Conservation (phyloP, 1,140 invertebrate genomes). For the Macrocentrus cingulum region DNA sequence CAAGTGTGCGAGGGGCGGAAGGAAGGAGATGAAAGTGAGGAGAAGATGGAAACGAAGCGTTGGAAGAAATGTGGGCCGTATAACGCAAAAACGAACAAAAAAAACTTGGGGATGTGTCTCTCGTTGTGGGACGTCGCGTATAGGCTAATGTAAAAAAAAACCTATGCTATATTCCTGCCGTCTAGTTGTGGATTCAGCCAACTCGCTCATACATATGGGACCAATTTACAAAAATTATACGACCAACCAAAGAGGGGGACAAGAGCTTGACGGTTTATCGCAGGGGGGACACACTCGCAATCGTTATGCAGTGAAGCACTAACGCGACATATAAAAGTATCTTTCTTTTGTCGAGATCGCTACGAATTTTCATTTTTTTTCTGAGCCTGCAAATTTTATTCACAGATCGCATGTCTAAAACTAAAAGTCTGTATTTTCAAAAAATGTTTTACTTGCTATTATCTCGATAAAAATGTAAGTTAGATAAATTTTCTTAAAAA, state of each 20-base stretch:
- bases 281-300: background rate
- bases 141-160: slow-evolving; percentile 36
- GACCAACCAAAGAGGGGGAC: slow-evolving; percentile 35
- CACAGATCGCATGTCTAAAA: background rate
- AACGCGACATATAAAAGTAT: background rate
- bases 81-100: slow-evolving; percentile 2
- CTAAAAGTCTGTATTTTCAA: too few species aligned
- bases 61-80: slow-evolving; percentile 12
- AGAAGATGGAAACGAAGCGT: slow-evolving; percentile 26
- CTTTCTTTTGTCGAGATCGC: background rate
- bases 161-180: slow-evolving; percentile 32
- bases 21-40: slow-evolving; percentile 12
- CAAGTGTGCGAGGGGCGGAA: slow-evolving; percentile 18
- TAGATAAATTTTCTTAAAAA: too few species aligned
- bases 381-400: background rate
- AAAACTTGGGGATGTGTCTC: slow-evolving; percentile 2
- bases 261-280: slow-evolving; percentile 22
- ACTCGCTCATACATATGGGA: slow-evolving; percentile 54
- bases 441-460: too few species aligned
- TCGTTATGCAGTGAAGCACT: background rate
- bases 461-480: too few species aligned
- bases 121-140: too few species aligned
- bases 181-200: slow-evolving; percentile 49
- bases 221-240: slow-evolving; percentile 58
- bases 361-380: background rate